Conservation (phyloP, 2,797 vertebrate species). For the Harpagifer antarcticus region DNA sequence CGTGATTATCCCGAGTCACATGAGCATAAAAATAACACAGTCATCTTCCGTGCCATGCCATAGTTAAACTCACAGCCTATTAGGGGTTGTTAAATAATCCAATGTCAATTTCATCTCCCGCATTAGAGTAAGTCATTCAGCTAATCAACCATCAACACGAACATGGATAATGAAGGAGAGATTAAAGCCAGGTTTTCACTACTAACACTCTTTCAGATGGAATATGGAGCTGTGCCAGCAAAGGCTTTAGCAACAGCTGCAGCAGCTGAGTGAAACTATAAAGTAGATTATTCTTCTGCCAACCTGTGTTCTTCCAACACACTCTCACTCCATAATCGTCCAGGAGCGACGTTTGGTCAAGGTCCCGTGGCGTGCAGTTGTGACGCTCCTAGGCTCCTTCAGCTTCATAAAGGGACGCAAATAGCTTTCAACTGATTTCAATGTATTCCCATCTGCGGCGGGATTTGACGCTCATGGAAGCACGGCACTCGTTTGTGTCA, state of each 20-base stretch:
- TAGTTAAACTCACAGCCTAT: constrained; percentile 30
- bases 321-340: no score
- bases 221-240: constrained; percentile 2
- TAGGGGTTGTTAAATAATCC: constrained; percentile 39
- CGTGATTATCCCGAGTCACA: constrained; percentile 36
- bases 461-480: no score
- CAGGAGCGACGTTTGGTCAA: no score
- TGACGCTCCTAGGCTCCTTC: no score
- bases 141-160: constrained; percentile 27
- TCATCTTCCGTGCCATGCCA: neutral
- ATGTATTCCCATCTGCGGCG: no score
- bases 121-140: constrained; percentile 15
- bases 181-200: constrained; percentile 6
- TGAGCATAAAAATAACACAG: constrained; percentile 38
- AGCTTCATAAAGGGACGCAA: no score
- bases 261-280: constrained; percentile 23
- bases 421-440: no score
- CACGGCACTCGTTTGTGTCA: no score
- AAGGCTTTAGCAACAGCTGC: constrained; percentile 20
- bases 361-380: no score
- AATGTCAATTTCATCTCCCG: constrained; percentile 21
- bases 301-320: constrained; percentile 27
- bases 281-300: constrained; percentile 26
- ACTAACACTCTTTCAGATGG: neutral
- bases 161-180: constrained; percentile 12